Conservation (phyloP, 1,140 invertebrate genomes). For the Eupristina koningsbergeri region DNA sequence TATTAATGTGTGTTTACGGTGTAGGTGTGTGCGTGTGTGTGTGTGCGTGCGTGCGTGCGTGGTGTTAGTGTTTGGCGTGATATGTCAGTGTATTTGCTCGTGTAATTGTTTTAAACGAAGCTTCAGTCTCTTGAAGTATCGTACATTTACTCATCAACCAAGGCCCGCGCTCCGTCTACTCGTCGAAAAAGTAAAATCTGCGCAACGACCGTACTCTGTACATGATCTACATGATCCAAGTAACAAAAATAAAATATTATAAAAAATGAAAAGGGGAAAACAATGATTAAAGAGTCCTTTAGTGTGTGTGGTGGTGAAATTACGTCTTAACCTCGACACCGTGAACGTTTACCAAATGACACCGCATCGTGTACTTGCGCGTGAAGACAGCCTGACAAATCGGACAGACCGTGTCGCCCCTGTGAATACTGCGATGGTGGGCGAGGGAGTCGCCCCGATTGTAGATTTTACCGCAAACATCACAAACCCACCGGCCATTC, state of each 20-base stretch:
- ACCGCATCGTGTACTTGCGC: slow-evolving; percentile 73
- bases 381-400: slow-evolving; percentile 73
- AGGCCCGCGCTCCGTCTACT: background rate
- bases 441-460: slow-evolving; percentile 72
- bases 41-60: too few relatives aligned
- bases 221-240: background rate
- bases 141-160: background rate
- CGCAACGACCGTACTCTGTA: background rate
- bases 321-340: slow-evolving; percentile 55
- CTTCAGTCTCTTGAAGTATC: background rate
- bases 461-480: slow-evolving; percentile 73
- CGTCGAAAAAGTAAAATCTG: background rate
- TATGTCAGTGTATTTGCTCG: too few relatives aligned
- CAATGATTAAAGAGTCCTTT: background rate
- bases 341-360: slow-evolving; percentile 72
- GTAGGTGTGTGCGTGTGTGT: too few relatives aligned
- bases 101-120: background rate
- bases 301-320: background rate
- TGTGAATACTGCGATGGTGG: slow-evolving; percentile 75
- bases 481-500: slow-evolving; percentile 71
- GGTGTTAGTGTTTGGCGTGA: too few relatives aligned
- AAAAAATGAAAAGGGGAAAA: background rate
- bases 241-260: too few relatives aligned
- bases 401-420: slow-evolving; percentile 73
- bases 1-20: background rate